phyloP scores from a whole-genome alignment of 1,140 invertebrate genomes.

The Drosophila rufa region DNA sequence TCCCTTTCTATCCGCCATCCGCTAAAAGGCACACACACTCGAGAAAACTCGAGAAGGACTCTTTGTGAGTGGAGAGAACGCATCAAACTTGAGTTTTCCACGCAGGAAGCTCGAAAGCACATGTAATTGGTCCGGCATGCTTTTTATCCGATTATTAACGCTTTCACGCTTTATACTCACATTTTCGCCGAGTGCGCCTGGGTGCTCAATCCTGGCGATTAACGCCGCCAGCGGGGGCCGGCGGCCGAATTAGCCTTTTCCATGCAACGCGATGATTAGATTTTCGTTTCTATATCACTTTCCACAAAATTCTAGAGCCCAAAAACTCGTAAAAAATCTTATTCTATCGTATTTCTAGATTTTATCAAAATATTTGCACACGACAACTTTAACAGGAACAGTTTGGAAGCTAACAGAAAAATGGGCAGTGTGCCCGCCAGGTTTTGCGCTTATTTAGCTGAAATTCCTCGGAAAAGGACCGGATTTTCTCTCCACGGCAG shows the following conservation, averaged over 20 bases:
- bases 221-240: conserved; percentile 46
- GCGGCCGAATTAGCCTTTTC: conserved; percentile 22
- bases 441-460: too few species aligned
- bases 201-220: conserved; percentile 10
- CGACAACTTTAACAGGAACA: not conserved
- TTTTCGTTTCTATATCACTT: not conserved
- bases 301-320: not conserved
- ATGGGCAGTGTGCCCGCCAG: too few species aligned
- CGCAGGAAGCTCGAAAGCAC: conserved; percentile 23
- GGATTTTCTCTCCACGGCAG: too few species aligned
- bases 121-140: conserved; percentile 23
- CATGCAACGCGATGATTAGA: conserved; percentile 33
- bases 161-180: conserved; percentile 36
- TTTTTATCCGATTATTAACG: conserved; percentile 29
- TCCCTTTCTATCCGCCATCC: conserved; percentile 1
- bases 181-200: conserved; percentile 4
- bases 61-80: conserved; percentile 17
- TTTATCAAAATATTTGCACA: not conserved
- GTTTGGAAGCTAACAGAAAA: not conserved
- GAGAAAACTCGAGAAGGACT: not conserved
- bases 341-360: not conserved
- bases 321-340: not conserved
- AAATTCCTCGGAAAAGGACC: too few species aligned
- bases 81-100: conserved; percentile 25
- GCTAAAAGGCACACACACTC: conserved; percentile 12